Evolutionary conservation across 2,113 vertebrate genomes (phyloP).

Genomic region (Arenaria interpres): DNA sequence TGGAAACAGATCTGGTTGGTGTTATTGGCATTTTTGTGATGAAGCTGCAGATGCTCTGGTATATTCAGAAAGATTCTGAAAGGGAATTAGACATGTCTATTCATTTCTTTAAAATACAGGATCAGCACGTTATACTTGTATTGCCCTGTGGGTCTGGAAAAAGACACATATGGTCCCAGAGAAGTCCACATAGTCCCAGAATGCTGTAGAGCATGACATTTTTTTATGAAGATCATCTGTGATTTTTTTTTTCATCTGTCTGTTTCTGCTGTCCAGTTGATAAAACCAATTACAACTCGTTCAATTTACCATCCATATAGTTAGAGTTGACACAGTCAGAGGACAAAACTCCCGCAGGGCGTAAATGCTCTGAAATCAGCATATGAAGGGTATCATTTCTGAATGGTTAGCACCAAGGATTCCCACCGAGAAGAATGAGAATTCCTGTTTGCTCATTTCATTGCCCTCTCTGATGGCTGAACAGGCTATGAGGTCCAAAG

Average conservation of each 20-base stretch:
- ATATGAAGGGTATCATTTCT: neutral
- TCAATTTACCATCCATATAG: neutral
- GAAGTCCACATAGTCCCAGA: neutral
- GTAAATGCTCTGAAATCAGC: conserved; percentile 15
- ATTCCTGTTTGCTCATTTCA: neutral
- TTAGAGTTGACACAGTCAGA: neutral
- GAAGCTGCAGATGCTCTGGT: neutral
- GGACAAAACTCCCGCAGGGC: neutral
- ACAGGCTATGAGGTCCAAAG: neutral
- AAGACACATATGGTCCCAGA: neutral
- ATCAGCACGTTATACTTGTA: neutral
- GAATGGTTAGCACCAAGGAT: neutral
- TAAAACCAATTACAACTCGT: neutral
- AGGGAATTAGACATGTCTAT: neutral
- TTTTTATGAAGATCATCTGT: neutral
- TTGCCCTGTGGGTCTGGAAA: neutral
- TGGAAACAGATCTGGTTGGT: neutral
- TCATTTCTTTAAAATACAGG: neutral
- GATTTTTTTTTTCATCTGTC: neutral
- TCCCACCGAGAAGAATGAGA: neutral
- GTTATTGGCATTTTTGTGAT: neutral
- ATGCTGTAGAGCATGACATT: neutral
- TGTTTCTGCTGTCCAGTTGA: neutral
- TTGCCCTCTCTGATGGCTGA: neutral
- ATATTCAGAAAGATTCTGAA: neutral